Percentiles rank a stretch among this genome's conserved stretches.
These are phyloP conservation scores for Jacana jacana DNA, from an alignment of 2,113 vertebrate species.

Conservation along the genomic window DNA sequence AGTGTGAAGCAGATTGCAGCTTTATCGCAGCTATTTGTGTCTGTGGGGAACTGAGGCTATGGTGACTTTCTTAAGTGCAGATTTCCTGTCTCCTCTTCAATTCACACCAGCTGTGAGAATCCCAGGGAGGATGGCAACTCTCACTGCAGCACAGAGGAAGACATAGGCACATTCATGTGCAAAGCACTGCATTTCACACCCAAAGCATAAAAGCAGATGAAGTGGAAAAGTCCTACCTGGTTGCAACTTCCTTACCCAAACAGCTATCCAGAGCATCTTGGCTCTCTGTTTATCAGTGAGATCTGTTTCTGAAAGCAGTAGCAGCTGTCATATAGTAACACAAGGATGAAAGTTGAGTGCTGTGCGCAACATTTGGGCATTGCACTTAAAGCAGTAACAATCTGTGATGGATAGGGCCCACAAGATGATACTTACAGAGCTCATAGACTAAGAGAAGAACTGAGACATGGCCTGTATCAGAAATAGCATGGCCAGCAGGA, in stretches of 20 bases:
- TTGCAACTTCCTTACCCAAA: not conserved
- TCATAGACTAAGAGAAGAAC: not conserved
- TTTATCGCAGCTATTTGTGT: not conserved
- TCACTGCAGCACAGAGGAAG: not conserved
- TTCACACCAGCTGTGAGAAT: not conserved
- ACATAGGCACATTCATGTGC: accelerated
- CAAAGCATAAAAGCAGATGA: not conserved
- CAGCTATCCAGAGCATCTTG: not conserved
- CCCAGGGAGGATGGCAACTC: not conserved
- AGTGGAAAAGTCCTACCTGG: not conserved
- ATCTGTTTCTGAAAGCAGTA: not conserved
- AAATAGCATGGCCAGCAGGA: not conserved
- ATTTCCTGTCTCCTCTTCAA: not conserved
- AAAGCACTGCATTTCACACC: not conserved
- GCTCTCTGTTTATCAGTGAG: not conserved
- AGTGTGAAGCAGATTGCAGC: not conserved
- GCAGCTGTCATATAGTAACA: not conserved
- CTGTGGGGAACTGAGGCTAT: not conserved
- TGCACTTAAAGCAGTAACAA: not conserved
- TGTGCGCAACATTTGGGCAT: not conserved
- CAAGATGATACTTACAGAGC: not conserved
- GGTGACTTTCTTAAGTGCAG: not conserved
- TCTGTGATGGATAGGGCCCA: not conserved
- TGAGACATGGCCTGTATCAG: not conserved
- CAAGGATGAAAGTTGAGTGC: not conserved